phyloP scores from a whole-genome alignment of 1,140 invertebrate species.

The Aphidius gifuensis region DNA sequence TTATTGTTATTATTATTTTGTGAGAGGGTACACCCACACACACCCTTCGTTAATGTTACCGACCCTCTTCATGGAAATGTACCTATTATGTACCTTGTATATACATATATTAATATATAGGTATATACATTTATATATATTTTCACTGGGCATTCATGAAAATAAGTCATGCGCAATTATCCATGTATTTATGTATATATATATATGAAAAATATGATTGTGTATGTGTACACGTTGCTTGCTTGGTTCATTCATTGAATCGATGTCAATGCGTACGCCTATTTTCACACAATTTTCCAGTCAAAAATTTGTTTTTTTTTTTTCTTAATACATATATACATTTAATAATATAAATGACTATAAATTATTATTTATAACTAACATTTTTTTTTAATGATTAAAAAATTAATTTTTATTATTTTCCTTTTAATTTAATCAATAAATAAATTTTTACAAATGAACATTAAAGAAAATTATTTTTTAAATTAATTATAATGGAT shows the following conservation, averaged over 20 bases:
- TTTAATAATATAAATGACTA: not conserved
- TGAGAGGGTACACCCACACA: slow-evolving; percentile 14
- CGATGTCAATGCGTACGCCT: slow-evolving; percentile 38
- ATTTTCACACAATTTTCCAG: slow-evolving; percentile 20
- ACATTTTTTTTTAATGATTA: too few relatives aligned
- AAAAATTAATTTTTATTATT: too few relatives aligned
- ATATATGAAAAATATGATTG: slow-evolving; percentile 13
- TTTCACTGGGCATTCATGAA: slow-evolving; percentile 23
- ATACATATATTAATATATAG: too few relatives aligned
- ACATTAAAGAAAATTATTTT: too few relatives aligned
- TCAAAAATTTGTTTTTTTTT: slow-evolving; percentile 1
- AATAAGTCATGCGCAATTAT: slow-evolving; percentile 19
- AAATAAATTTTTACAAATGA: too few relatives aligned
- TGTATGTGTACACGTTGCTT: slow-evolving; percentile 31
- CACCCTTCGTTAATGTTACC: not conserved
- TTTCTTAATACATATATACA: not conserved
- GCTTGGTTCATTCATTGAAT: slow-evolving; percentile 41
- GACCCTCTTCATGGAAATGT: slow-evolving; percentile 16
- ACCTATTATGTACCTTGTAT: not conserved
- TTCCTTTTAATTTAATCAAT: too few relatives aligned
- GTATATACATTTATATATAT: not conserved
- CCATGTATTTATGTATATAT: too few relatives aligned
- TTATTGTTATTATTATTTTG: too few relatives aligned
- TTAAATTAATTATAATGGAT: slow-evolving; percentile 6
- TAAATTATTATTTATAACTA: too few relatives aligned